These are phyloP conservation scores for Pocillopora meandrina DNA, from an alignment of 92 coral and sea anemone genomes.

Conservation along the genomic window DNA sequence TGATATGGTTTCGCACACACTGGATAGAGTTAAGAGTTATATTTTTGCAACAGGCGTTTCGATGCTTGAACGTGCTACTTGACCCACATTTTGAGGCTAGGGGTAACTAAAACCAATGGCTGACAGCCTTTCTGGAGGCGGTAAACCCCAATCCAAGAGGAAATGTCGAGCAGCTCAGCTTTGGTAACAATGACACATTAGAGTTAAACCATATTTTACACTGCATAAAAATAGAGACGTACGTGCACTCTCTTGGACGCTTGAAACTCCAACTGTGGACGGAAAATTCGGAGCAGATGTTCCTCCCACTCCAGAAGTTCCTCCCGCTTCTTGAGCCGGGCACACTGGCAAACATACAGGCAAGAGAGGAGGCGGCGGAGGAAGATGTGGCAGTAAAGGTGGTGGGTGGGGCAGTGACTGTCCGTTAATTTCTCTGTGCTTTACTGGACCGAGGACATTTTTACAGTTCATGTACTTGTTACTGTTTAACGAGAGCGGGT, in stretches of 20 bases:
- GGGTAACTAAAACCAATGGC: too few species aligned
- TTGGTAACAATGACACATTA: not conserved
- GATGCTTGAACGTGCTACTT: too few species aligned
- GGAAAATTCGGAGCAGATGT: not conserved
- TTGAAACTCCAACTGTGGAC: not conserved
- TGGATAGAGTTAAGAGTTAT: too few species aligned
- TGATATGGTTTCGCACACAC: too few species aligned
- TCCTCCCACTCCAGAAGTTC: constrained; percentile 4
- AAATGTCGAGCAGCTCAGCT: not conserved
- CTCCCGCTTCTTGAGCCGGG: not conserved
- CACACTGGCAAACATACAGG: constrained; percentile 36
- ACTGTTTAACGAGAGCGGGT: not conserved
- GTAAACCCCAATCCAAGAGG: too few species aligned
- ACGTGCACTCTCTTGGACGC: constrained; percentile 8
- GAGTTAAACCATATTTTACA: not conserved
- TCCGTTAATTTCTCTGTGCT: constrained; percentile 10
- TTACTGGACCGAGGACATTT: constrained; percentile 20
- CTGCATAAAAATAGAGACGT: not conserved
- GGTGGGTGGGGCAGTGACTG: constrained; percentile 39
- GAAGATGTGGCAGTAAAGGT: constrained; percentile 1
- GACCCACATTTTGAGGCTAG: too few species aligned
- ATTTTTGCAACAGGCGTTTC: too few species aligned
- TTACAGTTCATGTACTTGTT: constrained; percentile 7
- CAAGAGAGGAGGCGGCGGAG: not conserved
- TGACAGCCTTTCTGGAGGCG: too few species aligned